A percentile compares a stretch with the other conserved stretches of the same genome.
Conservation (phyloP, 2,113 vertebrate species). For the Clarias batrachus region DNA sequence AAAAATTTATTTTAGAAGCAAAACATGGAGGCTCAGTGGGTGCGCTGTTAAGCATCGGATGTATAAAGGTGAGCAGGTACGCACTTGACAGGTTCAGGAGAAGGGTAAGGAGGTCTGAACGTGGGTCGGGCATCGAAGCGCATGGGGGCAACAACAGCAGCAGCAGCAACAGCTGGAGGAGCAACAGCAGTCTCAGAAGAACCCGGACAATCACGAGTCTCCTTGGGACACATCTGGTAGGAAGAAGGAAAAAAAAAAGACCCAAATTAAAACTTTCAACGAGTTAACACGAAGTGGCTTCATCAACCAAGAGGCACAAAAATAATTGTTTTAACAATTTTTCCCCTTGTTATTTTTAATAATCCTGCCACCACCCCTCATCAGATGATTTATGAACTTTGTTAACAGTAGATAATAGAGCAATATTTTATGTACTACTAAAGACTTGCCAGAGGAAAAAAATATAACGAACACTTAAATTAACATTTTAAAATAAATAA, state of each 20-base stretch:
- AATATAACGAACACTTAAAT: no score
- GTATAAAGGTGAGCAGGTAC: slow-evolving; percentile 46
- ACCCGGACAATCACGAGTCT: slow-evolving; percentile 79
- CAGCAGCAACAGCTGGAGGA: slow-evolving; percentile 35
- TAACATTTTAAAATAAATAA: no score
- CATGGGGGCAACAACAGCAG: slow-evolving; percentile 78
- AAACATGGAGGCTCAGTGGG: no score
- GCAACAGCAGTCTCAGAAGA: slow-evolving; percentile 70
- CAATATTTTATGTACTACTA: not conserved
- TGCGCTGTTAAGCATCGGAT: no score
- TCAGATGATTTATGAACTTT: no score
- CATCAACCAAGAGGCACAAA: not conserved
- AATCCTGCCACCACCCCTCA: no score
- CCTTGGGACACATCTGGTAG: slow-evolving; percentile 93
- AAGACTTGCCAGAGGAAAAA: not conserved
- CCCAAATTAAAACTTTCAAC: not conserved
- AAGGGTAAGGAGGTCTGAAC: slow-evolving; percentile 81
- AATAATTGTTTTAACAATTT: no score
- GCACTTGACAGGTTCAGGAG: slow-evolving; percentile 90
- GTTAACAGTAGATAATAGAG: no score
- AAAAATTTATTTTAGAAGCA: no score
- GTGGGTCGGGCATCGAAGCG: slow-evolving; percentile 86
- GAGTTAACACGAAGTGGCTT: not conserved
- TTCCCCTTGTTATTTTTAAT: no score
- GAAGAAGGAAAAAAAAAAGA: not conserved